Conservation (phyloP, 2,888 invertebrate genomes). For the Phania funesta region DNA sequence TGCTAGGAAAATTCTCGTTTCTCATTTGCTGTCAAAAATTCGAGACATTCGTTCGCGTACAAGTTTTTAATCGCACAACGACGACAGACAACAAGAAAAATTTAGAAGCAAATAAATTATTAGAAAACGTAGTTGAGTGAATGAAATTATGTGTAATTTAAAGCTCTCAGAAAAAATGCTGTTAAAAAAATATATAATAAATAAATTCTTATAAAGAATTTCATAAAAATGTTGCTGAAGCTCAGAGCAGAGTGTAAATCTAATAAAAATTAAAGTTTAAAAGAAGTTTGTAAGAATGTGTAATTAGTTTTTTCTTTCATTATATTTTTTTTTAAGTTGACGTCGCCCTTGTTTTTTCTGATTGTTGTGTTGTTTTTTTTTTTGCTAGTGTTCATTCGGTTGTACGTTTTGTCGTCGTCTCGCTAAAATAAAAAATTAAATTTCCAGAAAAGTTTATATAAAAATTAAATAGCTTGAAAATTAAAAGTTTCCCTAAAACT, state of each 20-base stretch:
- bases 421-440: not conserved
- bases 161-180: not conserved
- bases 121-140: constrained; percentile 50
- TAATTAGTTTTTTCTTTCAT: constrained; percentile 39
- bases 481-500: not conserved
- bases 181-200: not conserved
- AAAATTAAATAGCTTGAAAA: not conserved
- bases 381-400: constrained; percentile 29
- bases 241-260: not conserved
- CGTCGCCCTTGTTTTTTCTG: constrained; percentile 61
- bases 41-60: constrained; percentile 64
- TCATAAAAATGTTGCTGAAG: constrained; percentile 9
- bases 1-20: constrained; percentile 42
- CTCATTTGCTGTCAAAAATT: constrained; percentile 70
- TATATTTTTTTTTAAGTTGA: constrained; percentile 60
- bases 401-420: constrained; percentile 19
- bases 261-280: constrained; percentile 15
- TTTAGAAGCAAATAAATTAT: constrained; percentile 23
- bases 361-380: constrained; percentile 38
- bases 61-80: constrained; percentile 53
- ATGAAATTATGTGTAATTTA: constrained; percentile 26
- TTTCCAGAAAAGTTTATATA: not conserved
- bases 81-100: constrained; percentile 45
- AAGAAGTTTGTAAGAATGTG: constrained; percentile 27
- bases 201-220: not conserved